A percentile compares a stretch with the other conserved stretches of the same genome.
Conservation (phyloP, 2,113 vertebrate species). For the Cichladusa arquata region DNA sequence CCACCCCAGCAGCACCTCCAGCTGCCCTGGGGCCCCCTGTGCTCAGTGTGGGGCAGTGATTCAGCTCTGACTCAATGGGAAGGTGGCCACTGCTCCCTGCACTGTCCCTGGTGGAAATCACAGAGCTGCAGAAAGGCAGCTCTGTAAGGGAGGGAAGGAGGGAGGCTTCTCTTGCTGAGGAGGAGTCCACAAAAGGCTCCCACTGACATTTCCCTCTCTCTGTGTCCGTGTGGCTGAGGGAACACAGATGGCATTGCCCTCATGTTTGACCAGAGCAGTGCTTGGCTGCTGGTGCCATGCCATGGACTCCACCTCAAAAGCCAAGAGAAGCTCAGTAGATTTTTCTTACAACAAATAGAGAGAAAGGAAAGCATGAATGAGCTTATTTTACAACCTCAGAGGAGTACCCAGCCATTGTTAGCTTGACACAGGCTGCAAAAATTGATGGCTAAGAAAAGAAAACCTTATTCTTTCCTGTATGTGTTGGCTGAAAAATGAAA, state of each 20-base stretch:
- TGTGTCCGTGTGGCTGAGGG: not conserved
- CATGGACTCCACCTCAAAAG: not conserved
- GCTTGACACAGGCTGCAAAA: not conserved
- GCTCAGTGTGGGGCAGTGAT: not conserved
- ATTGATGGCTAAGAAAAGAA: not conserved
- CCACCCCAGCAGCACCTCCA: not conserved
- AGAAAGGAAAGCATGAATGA: constrained; percentile 30
- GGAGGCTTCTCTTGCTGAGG: not conserved
- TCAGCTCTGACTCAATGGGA: not conserved
- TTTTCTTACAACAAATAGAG: not conserved
- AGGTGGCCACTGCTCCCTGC: not conserved
- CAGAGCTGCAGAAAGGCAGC: not conserved
- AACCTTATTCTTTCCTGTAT: constrained; percentile 15
- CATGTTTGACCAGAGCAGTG: not conserved
- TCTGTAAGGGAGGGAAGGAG: not conserved
- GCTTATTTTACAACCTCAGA: constrained; percentile 17
- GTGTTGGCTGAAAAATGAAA: not conserved
- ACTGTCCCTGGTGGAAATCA: rapidly evolving
- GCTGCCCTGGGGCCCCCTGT: not conserved
- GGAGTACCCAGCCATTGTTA: constrained; percentile 27
- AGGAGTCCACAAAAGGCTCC: not conserved
- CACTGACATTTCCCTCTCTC: not conserved
- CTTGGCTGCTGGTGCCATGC: not conserved
- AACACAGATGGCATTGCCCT: not conserved
- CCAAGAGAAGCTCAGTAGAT: not conserved